Conservation (phyloP, 1,140 invertebrate genomes). For the Lepidurus packardi region DNA sequence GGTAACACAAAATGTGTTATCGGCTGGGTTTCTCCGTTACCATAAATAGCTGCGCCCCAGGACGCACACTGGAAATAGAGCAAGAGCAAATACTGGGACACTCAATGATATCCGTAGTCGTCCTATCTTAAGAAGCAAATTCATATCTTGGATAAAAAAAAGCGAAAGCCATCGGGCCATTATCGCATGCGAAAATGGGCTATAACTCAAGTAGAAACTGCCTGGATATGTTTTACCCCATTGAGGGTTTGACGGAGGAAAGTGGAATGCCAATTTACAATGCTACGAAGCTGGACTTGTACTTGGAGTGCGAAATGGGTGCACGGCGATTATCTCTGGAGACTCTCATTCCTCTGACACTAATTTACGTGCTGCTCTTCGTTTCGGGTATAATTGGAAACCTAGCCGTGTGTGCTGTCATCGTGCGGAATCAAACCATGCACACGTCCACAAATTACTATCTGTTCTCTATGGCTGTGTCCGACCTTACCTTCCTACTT, state of each 20-base stretch:
- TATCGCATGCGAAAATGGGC: background rate
- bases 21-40: background rate
- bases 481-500: conserved; percentile 77
- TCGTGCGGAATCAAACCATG: conserved; percentile 47
- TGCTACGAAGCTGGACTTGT: conserved; percentile 33
- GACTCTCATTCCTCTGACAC: conserved; percentile 46
- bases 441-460: conserved; percentile 71
- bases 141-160: background rate
- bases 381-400: conserved; percentile 54
- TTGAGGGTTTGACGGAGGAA: background rate
- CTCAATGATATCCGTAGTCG: background rate
- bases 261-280: conserved; percentile 2
- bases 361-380: conserved; percentile 49
- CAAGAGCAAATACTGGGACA: background rate
- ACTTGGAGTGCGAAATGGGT: conserved; percentile 41
- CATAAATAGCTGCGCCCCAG: background rate
- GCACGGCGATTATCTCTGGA: conserved; percentile 42
- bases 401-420: conserved; percentile 53
- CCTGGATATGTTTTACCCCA: conserved; percentile 2
- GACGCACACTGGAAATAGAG: background rate
- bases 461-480: conserved; percentile 83
- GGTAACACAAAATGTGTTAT: background rate
- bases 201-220: background rate
- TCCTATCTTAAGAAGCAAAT: background rate
- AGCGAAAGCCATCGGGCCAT: background rate